phyloP scores from a whole-genome alignment of 2,888 invertebrate species.

The Andrena minutula region DNA sequence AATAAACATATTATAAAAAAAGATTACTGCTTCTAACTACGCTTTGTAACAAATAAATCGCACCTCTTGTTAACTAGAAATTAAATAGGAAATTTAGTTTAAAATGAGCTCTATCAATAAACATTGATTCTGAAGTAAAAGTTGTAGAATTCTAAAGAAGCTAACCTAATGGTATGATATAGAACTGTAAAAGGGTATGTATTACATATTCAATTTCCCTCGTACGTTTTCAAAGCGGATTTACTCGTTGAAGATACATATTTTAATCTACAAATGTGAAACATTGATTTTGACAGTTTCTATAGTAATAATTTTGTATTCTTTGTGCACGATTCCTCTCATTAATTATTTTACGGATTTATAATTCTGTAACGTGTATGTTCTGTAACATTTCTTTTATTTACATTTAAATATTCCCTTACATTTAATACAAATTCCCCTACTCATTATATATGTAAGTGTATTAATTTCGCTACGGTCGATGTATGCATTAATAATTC shows the following conservation, averaged over 20 bases:
- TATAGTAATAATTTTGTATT: not conserved
- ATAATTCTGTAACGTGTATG: not conserved
- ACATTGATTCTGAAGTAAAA: conserved; percentile 8
- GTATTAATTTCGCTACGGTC: too few species aligned
- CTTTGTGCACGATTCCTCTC: too few species aligned
- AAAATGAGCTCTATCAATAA: conserved; percentile 8
- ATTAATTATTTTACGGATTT: not conserved
- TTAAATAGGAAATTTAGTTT: not conserved
- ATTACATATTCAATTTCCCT: conserved; percentile 21
- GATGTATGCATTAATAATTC: too few species aligned
- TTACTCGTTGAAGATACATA: conserved; percentile 4
- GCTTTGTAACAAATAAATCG: too few species aligned
- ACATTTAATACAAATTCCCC: too few species aligned
- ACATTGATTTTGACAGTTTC: not conserved
- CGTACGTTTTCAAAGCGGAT: conserved; percentile 10
- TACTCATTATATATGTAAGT: too few species aligned
- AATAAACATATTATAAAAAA: too few species aligned
- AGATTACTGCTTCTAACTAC: too few species aligned
- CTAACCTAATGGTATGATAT: conserved; percentile 9
- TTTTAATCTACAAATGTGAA: conserved; percentile 13
- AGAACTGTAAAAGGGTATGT: conserved; percentile 23
- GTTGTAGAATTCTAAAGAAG: conserved; percentile 3
- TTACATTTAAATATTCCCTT: too few species aligned
- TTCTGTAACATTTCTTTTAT: too few species aligned
- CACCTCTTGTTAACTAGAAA: not conserved